A percentile compares a stretch with the other conserved stretches of the same genome.
These are phyloP conservation scores for Sebastiscus tertius DNA, from an alignment of 2,797 vertebrate genomes.

Conservation along the genomic window DNA sequence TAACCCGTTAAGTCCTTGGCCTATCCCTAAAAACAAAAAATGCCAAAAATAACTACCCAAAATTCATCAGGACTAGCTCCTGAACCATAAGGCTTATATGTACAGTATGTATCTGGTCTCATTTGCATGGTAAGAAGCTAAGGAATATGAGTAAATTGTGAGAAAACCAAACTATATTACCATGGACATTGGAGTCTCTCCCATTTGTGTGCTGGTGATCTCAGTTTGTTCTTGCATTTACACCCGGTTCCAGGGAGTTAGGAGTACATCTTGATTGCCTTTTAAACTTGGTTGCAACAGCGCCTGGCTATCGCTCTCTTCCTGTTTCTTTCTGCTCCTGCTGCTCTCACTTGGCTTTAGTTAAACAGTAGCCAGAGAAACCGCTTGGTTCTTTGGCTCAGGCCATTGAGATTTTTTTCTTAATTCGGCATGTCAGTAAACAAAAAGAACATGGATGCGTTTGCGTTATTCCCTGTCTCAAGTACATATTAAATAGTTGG, in stretches of 20 bases:
- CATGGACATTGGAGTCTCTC: too few species aligned
- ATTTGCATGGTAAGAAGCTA: too few species aligned
- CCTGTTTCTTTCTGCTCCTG: not conserved
- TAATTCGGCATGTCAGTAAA: not conserved
- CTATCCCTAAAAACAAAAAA: too few species aligned
- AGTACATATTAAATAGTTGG: not conserved
- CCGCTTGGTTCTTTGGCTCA: not conserved
- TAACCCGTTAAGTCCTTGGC: too few species aligned
- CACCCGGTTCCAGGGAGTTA: not conserved
- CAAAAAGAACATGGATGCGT: not conserved
- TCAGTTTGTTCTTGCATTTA: slow-evolving; percentile 8
- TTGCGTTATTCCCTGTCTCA: not conserved
- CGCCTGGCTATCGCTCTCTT: slow-evolving; percentile 3
- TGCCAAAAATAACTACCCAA: too few species aligned
- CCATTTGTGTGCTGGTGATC: not conserved
- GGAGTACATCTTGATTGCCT: not conserved
- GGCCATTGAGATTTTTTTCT: not conserved
- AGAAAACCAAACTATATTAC: too few species aligned
- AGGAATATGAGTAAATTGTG: too few species aligned
- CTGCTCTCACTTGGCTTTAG: slow-evolving; percentile 5
- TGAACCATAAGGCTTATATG: too few species aligned
- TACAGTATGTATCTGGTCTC: too few species aligned
- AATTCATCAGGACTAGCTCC: too few species aligned
- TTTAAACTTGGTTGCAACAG: not conserved
- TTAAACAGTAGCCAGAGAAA: not conserved